These are phyloP conservation scores for Odontamblyopus lacepedii DNA, from an alignment of 2,797 vertebrate genomes.

Conservation along the genomic window DNA sequence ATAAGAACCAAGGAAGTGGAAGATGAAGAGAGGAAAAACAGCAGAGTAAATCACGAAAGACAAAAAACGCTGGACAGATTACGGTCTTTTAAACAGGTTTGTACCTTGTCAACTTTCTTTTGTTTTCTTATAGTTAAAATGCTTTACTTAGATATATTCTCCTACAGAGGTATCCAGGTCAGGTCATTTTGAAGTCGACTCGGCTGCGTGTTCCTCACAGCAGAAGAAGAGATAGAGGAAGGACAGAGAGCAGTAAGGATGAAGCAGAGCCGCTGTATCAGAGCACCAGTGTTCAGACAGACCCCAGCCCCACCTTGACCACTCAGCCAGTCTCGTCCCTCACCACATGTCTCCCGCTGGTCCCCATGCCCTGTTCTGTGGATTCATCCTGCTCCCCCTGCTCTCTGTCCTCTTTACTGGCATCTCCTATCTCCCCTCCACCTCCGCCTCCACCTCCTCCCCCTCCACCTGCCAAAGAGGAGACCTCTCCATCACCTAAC, in stretches of 20 bases:
- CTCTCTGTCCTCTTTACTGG: slow-evolving; percentile 71
- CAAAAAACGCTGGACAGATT: slow-evolving; percentile 94
- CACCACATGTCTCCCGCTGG: slow-evolving; percentile 63
- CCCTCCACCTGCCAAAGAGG: slow-evolving; percentile 79
- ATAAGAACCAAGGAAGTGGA: slow-evolving; percentile 82
- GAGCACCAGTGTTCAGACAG: slow-evolving; percentile 79
- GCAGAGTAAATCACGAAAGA: slow-evolving; percentile 91
- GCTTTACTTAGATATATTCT: slow-evolving; percentile 5
- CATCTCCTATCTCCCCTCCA: slow-evolving; percentile 70
- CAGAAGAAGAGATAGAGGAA: slow-evolving; percentile 68
- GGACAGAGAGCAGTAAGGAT: slow-evolving; percentile 56
- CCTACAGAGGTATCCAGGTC: slow-evolving; percentile 89
- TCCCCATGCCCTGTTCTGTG: slow-evolving; percentile 55
- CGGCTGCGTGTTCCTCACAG: slow-evolving; percentile 81
- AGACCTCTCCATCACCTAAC: slow-evolving; percentile 55
- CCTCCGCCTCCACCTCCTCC: slow-evolving; percentile 81
- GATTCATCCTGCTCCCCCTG: slow-evolving; percentile 72
- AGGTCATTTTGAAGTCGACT: slow-evolving; percentile 94
- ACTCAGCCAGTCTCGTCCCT: slow-evolving; percentile 65
- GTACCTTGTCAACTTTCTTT: not conserved
- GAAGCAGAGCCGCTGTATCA: slow-evolving; percentile 68
- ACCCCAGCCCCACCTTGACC: slow-evolving; percentile 70
- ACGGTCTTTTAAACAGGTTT: slow-evolving; percentile 94
- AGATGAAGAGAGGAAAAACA: slow-evolving; percentile 88
- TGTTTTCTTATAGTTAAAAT: slow-evolving; percentile 11